Evolutionary conservation across 2,888 invertebrate genomes (phyloP), one percentile per base, ranked within the genome.

Genomic region (Notodonta dromedarius): DNA sequence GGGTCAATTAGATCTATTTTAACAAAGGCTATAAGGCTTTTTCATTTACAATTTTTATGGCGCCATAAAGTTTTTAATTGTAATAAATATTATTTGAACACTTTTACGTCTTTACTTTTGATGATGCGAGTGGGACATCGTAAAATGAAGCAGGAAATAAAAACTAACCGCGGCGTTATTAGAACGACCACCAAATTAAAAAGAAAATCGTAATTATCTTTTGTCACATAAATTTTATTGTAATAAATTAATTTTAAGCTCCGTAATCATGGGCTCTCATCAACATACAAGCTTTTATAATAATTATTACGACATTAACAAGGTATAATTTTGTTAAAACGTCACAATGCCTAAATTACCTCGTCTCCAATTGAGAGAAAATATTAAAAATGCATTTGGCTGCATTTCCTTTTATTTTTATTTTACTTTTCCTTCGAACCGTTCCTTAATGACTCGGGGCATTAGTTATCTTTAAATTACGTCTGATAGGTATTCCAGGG

Each of bases 401-500:
- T 89, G 88, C 87, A 86, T 83, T 86, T 83, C 67, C 77, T 64
- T 63, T 61, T 56, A 63, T 16, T 67, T 64, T 71, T 63, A 76
- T 16, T 50, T 73, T 71, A 72, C 76, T 78, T 83, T 84, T 80
- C 77, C 80, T 80, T 79, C 77, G 78, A 76, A 70, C 74, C 62
- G 58, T 78, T 71, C 83, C 88, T 87, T 93, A 92, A 93, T 90
- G 93, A 90, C 89, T 83, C 66, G 65, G 72, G 67, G 83, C 93
- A 93, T 93, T 93, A 91, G 88, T 91, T 92, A 93, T 93, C 93
- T 92, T 84, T 81, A 89, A 89, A 91, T 90, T 88, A 87, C 88
- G 76, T 72, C 77, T 76, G 89, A 88, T 91, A 91, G 88, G 87
- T 87, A 84, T 83, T 79, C 83, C 82, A 79, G 77, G 75, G 77